Conservation (phyloP, 2,888 invertebrate genomes). For the Ephialtes manifestator region DNA sequence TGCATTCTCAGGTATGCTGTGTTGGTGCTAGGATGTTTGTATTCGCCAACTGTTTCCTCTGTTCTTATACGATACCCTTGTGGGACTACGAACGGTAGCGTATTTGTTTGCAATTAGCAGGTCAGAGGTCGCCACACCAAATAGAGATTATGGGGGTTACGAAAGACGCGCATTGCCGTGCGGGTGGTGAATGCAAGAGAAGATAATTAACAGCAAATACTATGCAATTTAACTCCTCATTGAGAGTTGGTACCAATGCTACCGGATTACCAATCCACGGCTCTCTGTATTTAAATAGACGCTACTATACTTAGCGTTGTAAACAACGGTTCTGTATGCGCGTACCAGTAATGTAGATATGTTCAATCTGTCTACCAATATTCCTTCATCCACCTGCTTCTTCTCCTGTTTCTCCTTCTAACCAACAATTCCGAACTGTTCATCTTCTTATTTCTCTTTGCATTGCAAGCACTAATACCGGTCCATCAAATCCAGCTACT, state of each 20-base stretch:
- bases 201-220: conserved; percentile 81
- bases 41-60: conserved; percentile 20
- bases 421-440: background rate
- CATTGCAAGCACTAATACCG: background rate
- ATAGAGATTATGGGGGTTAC: conserved; percentile 7
- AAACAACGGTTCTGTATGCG: conserved; percentile 61
- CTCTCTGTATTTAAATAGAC: conserved; percentile 71
- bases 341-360: background rate
- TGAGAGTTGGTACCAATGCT: conserved; percentile 45
- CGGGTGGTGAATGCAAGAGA: conserved; percentile 1
- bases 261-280: conserved; percentile 28
- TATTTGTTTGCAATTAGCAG: conserved; percentile 81
- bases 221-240: conserved; percentile 76
- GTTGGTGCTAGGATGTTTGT: background rate
- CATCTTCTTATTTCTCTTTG: background rate
- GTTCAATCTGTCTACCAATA: background rate
- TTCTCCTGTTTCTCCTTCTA: background rate
- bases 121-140: conserved; percentile 59
- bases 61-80: conserved; percentile 27
- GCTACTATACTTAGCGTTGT: conserved; percentile 74
- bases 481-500: background rate
- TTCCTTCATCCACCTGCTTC: background rate
- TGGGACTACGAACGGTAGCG: conserved; percentile 18
- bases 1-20: background rate
- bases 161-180: conserved; percentile 52